These are phyloP conservation scores for Priocnemis perturbator DNA, from an alignment of 2,888 invertebrate genomes.

Conservation along the genomic window DNA sequence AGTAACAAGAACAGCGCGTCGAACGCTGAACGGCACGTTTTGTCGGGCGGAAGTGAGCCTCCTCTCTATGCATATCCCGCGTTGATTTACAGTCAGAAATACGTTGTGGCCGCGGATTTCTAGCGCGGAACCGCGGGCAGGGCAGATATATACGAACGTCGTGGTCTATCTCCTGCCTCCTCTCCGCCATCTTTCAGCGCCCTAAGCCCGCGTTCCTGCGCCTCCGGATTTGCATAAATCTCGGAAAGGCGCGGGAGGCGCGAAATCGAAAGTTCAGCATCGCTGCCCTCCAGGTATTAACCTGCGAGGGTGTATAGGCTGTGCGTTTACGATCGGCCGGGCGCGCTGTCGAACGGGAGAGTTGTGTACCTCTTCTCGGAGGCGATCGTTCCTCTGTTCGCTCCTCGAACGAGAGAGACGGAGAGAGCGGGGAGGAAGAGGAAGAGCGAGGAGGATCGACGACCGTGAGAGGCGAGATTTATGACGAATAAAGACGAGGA, in stretches of 20 bases:
- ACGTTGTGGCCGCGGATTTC: constrained; percentile 45
- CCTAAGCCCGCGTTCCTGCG: constrained; percentile 26
- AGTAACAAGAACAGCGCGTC: not conserved
- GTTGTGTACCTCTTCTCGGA: not conserved
- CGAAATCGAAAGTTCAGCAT: constrained; percentile 69
- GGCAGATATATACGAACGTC: not conserved
- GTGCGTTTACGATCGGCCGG: constrained; percentile 46
- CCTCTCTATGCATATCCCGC: constrained; percentile 58
- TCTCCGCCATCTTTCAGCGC: not conserved
- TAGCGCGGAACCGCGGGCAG: constrained; percentile 1
- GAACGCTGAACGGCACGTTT: constrained; percentile 36
- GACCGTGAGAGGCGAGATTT: constrained; percentile 40
- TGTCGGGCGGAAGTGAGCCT: constrained; percentile 43
- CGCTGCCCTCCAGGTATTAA: constrained; percentile 43
- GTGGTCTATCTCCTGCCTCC: constrained; percentile 1
- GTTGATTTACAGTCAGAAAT: constrained; percentile 70
- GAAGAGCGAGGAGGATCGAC: constrained; percentile 17
- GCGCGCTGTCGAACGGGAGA: constrained; percentile 2
- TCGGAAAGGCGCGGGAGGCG: constrained; percentile 61
- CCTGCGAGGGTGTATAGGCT: constrained; percentile 27
- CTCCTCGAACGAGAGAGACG: too few species aligned
- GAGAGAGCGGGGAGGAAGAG: constrained; percentile 8
- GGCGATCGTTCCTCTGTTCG: not conserved
- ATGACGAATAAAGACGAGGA: constrained; percentile 44
- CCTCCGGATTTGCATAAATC: constrained; percentile 69